These are phyloP conservation scores for Anagrus nilaparvatae DNA, from an alignment of 1,140 invertebrate species.

Conservation along the genomic window DNA sequence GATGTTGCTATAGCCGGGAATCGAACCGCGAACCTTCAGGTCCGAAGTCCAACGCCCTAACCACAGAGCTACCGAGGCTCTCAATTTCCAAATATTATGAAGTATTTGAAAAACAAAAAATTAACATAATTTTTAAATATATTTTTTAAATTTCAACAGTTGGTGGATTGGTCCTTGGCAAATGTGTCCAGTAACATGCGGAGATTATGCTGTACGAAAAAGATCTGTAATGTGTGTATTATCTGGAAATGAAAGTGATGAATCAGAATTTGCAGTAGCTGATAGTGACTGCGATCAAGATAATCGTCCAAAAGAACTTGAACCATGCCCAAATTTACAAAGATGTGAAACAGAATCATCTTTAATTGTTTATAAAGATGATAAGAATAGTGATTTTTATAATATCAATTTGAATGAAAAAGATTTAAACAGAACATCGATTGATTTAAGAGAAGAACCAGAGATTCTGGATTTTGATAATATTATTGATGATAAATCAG, in stretches of 20 bases:
- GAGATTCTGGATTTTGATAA: constrained; percentile 36
- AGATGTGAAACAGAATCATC: constrained; percentile 38
- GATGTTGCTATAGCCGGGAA: too few species aligned
- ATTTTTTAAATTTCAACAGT: too few species aligned
- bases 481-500: constrained; percentile 27
- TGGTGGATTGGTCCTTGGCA: constrained; percentile 80
- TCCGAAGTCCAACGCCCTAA: neutral
- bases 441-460: constrained; percentile 27
- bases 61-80: too few species aligned
- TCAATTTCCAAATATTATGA: too few species aligned
- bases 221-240: constrained; percentile 65
- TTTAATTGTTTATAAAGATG: constrained; percentile 25
- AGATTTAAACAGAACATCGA: constrained; percentile 20
- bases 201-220: constrained; percentile 46
- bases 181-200: constrained; percentile 66
- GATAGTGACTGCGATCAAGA: constrained; percentile 53
- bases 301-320: constrained; percentile 49
- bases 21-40: too few species aligned
- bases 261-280: constrained; percentile 51
- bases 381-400: constrained; percentile 28
- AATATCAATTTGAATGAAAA: constrained; percentile 29
- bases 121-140: too few species aligned
- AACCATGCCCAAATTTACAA: constrained; percentile 51
- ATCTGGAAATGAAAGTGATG: constrained; percentile 47
- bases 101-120: too few species aligned